A percentile compares a stretch with the other conserved stretches of the same genome.
These are phyloP conservation scores for Odocoileus hemionus DNA, from an alignment of 2,113 vertebrate species.

Conservation along the genomic window DNA sequence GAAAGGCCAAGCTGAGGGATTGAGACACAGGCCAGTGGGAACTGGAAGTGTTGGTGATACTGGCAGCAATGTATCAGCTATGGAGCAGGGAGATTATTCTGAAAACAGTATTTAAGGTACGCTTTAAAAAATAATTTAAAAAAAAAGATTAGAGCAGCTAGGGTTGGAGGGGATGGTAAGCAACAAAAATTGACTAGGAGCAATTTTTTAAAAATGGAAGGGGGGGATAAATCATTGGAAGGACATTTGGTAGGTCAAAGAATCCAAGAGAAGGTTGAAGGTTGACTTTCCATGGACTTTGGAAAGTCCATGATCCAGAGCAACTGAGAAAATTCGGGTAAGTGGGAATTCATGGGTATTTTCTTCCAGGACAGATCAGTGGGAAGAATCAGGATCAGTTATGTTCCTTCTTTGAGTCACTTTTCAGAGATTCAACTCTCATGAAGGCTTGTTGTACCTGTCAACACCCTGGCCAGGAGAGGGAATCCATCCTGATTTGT, in stretches of 20 bases:
- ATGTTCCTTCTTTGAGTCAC: background rate
- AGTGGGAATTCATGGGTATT: too few species aligned
- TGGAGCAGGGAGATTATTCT: background rate
- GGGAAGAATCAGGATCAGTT: background rate
- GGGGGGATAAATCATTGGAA: background rate
- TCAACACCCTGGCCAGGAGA: background rate
- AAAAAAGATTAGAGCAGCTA: background rate
- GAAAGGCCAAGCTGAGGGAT: background rate
- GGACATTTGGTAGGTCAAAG: background rate
- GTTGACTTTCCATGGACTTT: too few species aligned
- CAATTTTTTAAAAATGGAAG: background rate
- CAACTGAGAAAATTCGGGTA: background rate
- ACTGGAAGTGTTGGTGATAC: fast-evolving
- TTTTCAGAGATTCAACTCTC: background rate
- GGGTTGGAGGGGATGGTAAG: background rate
- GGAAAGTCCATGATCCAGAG: background rate
- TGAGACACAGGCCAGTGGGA: background rate
- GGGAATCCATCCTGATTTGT: background rate
- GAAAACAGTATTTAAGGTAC: background rate
- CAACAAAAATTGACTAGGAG: background rate
- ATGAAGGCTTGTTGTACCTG: background rate
- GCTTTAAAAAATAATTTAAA: background rate
- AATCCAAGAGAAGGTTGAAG: background rate
- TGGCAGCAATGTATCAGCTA: background rate
- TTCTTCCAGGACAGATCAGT: background rate